Base-by-base conservation (phyloP, 1,140 invertebrate species). In the Ooceraea biroi region DNA sequence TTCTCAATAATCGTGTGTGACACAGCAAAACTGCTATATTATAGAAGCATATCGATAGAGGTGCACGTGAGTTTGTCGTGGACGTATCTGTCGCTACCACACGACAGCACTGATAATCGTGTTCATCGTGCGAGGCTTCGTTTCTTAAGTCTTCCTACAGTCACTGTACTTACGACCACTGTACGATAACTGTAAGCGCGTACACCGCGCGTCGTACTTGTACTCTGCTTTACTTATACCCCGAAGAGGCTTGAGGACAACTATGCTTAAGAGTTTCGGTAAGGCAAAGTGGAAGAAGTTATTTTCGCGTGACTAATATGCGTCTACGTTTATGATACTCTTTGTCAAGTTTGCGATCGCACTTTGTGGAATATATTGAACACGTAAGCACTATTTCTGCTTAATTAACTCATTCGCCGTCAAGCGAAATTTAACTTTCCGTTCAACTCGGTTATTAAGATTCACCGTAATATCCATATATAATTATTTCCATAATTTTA, bases 101-200 rank as follows among this genome's bases (percentile, higher is more conserved):
- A 55, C 27, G 50, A 69, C 17, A 7, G 12, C 11, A n/a, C 68
- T 55, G 30, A 55, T 72, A 72, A 69, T 69, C 46, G 19, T 14
- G 68, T 72, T 72, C 30, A n/a, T 55, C 19, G 48, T 25, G 27
- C 50, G 68, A 72, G 68, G 50, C 48, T 55, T 71, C 68, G 19
- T 71, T 71, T 36, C 68, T 71, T 71, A 48, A 71, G n/a, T 17
- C 48, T 27, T 52, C 30, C 17, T 19, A 11, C 68, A 36, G 25
- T n/a, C 36, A 57, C 52, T 27, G 68, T 72, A 55, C 7, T 55
- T 52, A 19, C n/a, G 57, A 25, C 11, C 12, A 36, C 27, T 27
- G 48, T 27, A 27, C 48, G 48, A 55, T 55, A 71, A 55, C 50
- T n/a, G n/a, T 52, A 71, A 71, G 68, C 68, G 68, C n/a, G 11